Evolutionary conservation across 2,797 vertebrate species (phyloP), one percentile per base, ranked within the genome.

Genomic region (Cryptoblepharus egeriae): DNA sequence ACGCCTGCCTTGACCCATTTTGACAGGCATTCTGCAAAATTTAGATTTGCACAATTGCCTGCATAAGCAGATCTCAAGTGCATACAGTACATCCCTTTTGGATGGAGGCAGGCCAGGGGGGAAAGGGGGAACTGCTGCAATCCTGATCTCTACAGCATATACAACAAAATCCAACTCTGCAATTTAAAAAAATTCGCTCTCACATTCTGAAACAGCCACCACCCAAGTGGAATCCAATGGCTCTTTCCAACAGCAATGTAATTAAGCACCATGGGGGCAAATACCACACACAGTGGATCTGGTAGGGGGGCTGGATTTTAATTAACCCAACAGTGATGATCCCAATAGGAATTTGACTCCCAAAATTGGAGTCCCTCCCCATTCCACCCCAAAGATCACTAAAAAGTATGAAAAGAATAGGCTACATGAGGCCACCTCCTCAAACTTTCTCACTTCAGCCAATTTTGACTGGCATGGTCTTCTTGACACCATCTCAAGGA

Each of bases 281-380:
- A 90, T 64, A 84, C 16, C 1, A 73, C 3, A 0, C 84, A 90
- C 86, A 90, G 85, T 84, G 86, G 71, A 90, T 63, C 0, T 90
- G 88, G 90, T 82, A 0, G 87, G 88, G 82, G 87, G 24, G 67
- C 35, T 28, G 81, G 88, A 65, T 81, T 85, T 86, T 88, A 87
- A 10, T 60, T 81, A 81, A 77, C 77, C 80, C 84, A 75, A 84
- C 81, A 63, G 42, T 22, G 87, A 90, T 85, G 79, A 85, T 64
- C 85, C 90, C 75, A 85, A 11, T 83, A 90, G 82, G 84, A 89
- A 91, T 91, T 52, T 73, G 79, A 84, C 80, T 67, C 79, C 72
- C 82, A 60, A 58, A 5, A 5, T 0, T 24, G 13, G 15, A 26
- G 10, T 3, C 85, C 83, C 79, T 75, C 76, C 10, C 35, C 49